Conservation (phyloP, 2,888 invertebrate species). For the Thelaira solivaga region DNA sequence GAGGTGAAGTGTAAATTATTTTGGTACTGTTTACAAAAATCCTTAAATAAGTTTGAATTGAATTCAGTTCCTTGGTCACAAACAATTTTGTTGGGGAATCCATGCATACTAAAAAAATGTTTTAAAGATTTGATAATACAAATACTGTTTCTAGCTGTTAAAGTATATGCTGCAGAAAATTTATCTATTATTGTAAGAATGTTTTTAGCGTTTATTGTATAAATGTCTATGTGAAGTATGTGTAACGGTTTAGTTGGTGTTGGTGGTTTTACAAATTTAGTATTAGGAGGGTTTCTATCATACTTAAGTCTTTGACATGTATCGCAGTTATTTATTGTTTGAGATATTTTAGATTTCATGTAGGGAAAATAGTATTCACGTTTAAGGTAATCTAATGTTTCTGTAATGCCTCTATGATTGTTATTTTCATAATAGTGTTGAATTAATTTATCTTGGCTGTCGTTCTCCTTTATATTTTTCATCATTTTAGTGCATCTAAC, state of each 20-base stretch:
- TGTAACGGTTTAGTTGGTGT: conserved; percentile 39
- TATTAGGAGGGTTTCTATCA: conserved; percentile 54
- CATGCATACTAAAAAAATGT: conserved; percentile 37
- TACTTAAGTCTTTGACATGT: not conserved
- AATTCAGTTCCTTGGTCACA: not conserved
- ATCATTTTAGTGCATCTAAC: conserved; percentile 51
- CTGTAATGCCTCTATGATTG: conserved; percentile 43
- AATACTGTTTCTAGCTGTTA: conserved; percentile 44
- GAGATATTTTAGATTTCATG: conserved; percentile 54
- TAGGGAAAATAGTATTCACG: not conserved
- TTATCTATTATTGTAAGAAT: conserved; percentile 43
- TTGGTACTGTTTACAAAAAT: conserved; percentile 45
- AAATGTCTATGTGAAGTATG: conserved; percentile 52
- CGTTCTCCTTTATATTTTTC: conserved; percentile 49
- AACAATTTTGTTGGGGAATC: conserved; percentile 43
- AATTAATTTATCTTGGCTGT: conserved; percentile 57
- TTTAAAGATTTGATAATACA: conserved; percentile 36
- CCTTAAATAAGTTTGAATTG: conserved; percentile 36
- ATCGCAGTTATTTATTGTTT: conserved; percentile 45
- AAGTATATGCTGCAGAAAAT: conserved; percentile 30
- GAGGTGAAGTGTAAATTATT: conserved; percentile 32
- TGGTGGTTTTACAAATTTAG: not conserved
- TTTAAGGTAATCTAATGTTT: not conserved
- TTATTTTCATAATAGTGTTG: conserved; percentile 54
- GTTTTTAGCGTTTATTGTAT: conserved; percentile 42